Evolutionary conservation across 2,113 vertebrate species (phyloP), one percentile per base, ranked within the genome.

Genomic region (Hirundichthys speculiger): DNA sequence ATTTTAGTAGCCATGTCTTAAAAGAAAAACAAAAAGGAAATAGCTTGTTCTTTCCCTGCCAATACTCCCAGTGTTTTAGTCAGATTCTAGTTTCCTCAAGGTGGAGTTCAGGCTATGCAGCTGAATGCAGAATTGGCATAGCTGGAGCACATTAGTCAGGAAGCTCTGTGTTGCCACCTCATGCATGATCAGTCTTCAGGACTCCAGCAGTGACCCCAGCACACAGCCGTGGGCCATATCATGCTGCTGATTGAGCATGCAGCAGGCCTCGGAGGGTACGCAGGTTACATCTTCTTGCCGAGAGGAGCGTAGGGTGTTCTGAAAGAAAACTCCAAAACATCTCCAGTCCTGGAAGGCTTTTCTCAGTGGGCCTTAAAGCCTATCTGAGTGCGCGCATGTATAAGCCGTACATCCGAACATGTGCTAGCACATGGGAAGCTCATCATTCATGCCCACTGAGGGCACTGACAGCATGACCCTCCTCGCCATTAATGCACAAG

Each of bases 161-260:
- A 63, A 68, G 77, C 34, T 51, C 75, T 48, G 60, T 52, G 83
- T 74, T 76, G 74, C 76, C 59, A 64, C 62, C 75, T 79, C 77
- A 79, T 81, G 83, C 82, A 64, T 82, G 76, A 77, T 83, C 55
- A 53, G 58, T 77, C 68, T 77, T 55, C 50, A 50, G 55, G 73
- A 61, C 80, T 84, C 75, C 63, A 70, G 64, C 71, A 53, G 85
- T 85, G 85, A 86, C 86, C 85, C 80, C 79, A 65, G 53, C 75
- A 2, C 59, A 56, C 79, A 58, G 84, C 88, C 65, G 24, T 45
- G 84, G 80, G 85, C 80, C 58, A 68, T 78, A 86, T 87, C 78
- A 64, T 69, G 74, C 77, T 81, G 82, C 83, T 75, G 80, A 85
- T 77, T 84, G 85, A 86, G 82, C 84, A 80, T 83, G 71, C 79